A percentile compares a stretch with the other conserved stretches of the same genome.
These are phyloP conservation scores for Nymphalis io DNA, from an alignment of 1,140 invertebrate species.

Conservation along the genomic window DNA sequence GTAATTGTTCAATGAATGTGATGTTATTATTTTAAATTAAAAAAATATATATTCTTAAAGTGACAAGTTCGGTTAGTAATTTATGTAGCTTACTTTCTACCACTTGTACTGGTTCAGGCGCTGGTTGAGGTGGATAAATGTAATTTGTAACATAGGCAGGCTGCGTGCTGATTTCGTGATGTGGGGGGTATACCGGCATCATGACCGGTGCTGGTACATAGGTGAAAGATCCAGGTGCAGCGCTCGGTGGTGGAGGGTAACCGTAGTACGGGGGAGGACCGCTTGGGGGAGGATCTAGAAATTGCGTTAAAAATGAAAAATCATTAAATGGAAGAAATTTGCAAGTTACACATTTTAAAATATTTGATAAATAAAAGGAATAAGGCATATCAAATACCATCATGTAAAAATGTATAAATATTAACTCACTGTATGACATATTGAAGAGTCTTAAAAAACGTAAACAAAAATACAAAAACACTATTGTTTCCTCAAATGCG, in stretches of 20 bases:
- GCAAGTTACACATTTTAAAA: no score
- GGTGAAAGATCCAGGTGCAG: conserved; percentile 41
- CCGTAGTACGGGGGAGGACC: conserved; percentile 55
- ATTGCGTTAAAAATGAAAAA: neutral
- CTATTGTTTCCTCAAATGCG: conserved; percentile 14
- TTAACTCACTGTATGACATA: conserved; percentile 39
- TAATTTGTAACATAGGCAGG: conserved; percentile 43
- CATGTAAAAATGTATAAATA: neutral
- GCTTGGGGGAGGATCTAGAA: conserved; percentile 47
- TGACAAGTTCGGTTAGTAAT: neutral
- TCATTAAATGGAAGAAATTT: neutral
- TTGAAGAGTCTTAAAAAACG: conserved; percentile 10
- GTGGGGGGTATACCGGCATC: conserved; percentile 59
- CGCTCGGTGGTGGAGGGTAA: conserved; percentile 46
- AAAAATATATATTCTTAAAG: neutral
- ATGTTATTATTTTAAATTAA: no score
- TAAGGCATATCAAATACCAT: neutral
- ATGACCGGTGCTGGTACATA: conserved; percentile 63
- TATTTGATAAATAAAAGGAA: neutral
- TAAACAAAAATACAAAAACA: conserved; percentile 22
- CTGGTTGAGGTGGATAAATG: conserved; percentile 48
- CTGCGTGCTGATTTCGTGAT: conserved; percentile 28
- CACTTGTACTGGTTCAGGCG: conserved; percentile 44
- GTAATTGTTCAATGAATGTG: no score
- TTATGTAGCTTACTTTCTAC: conserved; percentile 47